Percentiles rank a stretch among this genome's conserved stretches.
These are phyloP conservation scores for Hippocampus mohnikei DNA, from an alignment of 2,113 vertebrate genomes.

Conservation along the genomic window DNA sequence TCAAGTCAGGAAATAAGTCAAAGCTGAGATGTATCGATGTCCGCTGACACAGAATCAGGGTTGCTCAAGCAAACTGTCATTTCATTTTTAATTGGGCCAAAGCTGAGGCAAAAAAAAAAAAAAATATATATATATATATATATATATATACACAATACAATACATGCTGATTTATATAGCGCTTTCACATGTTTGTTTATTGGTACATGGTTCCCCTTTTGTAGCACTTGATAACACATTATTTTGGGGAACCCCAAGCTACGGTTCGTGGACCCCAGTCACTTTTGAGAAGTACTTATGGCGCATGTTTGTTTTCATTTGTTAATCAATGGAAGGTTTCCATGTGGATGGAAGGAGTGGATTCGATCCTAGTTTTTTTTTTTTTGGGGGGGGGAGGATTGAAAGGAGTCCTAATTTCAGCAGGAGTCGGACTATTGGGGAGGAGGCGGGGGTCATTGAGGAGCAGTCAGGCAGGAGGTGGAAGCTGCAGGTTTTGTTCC, in stretches of 20 bases:
- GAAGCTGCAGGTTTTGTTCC: conserved; percentile 65
- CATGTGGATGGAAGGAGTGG: neutral
- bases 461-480: conserved; percentile 66
- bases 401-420: conserved; percentile 43
- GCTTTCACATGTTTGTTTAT: too few species aligned
- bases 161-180: too few species aligned
- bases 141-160: too few species aligned
- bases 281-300: neutral
- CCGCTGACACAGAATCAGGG: too few species aligned
- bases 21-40: too few species aligned
- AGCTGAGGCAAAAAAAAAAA: neutral
- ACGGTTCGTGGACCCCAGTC: neutral
- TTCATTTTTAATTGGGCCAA: neutral
- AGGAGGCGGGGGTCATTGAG: conserved; percentile 45
- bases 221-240: neutral
- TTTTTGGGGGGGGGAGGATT: conserved; percentile 6
- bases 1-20: too few species aligned
- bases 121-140: neutral
- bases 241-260: neutral
- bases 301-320: neutral
- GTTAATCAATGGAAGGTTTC: neutral
- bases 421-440: conserved; percentile 36
- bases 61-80: too few species aligned
- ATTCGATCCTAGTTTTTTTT: neutral
- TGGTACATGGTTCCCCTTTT: too few species aligned